These are phyloP conservation scores for Numenius phaeopus DNA, from an alignment of 2,797 vertebrate species.

Conservation along the genomic window DNA sequence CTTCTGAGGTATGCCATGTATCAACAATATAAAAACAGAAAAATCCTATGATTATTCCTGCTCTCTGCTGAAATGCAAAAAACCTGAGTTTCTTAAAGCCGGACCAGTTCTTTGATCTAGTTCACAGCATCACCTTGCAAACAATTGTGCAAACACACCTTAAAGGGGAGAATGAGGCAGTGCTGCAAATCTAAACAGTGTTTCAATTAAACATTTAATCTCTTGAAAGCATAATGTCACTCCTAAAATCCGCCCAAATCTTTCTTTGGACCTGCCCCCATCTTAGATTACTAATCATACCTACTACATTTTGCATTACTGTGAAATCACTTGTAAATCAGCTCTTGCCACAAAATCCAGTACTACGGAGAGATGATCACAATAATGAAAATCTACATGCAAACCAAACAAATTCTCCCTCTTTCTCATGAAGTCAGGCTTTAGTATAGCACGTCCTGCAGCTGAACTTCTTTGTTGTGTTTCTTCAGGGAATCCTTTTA, in stretches of 20 bases:
- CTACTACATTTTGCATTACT: not conserved
- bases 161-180: not conserved
- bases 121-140: not conserved
- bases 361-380: not conserved
- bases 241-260: not conserved
- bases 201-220: slow-evolving; percentile 3
- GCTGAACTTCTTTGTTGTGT: not conserved
- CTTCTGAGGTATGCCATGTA: not conserved
- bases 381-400: not conserved
- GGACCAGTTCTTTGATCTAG: not conserved
- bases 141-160: not conserved
- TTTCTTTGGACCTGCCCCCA: not conserved
- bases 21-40: not conserved
- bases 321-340: not conserved
- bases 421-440: not conserved
- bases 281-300: not conserved
- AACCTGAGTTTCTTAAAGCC: not conserved
- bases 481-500: slow-evolving; percentile 26
- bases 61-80: not conserved
- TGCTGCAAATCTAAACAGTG: not conserved
- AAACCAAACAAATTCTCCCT: not conserved
- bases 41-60: not conserved
- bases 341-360: not conserved
- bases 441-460: not conserved
- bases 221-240: not conserved